Conservation (phyloP, 1,140 invertebrate species). For the Drosophila melanica region DNA sequence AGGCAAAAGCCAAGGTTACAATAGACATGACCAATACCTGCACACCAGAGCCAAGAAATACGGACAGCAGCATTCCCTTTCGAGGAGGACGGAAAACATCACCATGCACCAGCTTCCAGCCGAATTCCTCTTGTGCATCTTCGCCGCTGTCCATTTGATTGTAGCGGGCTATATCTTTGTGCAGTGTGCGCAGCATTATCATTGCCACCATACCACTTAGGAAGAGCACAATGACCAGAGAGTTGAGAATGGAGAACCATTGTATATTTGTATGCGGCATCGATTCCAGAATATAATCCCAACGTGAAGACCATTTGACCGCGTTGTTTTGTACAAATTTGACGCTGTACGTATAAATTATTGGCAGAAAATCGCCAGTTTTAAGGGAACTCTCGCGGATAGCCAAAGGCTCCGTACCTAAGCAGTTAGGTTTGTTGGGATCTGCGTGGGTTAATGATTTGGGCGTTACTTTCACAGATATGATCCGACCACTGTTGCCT, state of each 20-base stretch:
- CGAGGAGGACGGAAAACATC: conserved; percentile 98
- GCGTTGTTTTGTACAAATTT: conserved; percentile 91
- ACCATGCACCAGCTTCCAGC: conserved; percentile 99
- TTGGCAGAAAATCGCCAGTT: conserved; percentile 86
- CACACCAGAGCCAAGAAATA: conserved; percentile 96
- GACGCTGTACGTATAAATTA: conserved; percentile 95
- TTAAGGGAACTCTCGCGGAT: conserved; percentile 87
- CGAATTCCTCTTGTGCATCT: conserved; percentile 99
- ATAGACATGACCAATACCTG: conserved; percentile 94
- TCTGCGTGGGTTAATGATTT: conserved; percentile 90
- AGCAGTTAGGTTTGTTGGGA: conserved; percentile 85
- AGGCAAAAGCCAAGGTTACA: conserved; percentile 96
- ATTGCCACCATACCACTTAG: conserved; percentile 99
- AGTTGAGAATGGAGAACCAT: conserved; percentile 98
- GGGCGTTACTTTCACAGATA: conserved; percentile 91
- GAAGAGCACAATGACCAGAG: conserved; percentile 94
- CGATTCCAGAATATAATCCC: conserved; percentile 99
- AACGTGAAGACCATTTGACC: conserved; percentile 99
- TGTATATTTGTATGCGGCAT: conserved; percentile 99
- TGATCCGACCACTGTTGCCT: conserved; percentile 94
- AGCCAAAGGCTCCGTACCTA: conserved; percentile 86
- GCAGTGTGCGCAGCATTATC: conserved; percentile 98
- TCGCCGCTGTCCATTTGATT: conserved; percentile 98
- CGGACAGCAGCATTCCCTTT: conserved; percentile 97
- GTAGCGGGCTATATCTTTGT: conserved; percentile 99